Base-by-base conservation (phyloP, 2,113 vertebrate species). In the Origma solitaria region DNA sequence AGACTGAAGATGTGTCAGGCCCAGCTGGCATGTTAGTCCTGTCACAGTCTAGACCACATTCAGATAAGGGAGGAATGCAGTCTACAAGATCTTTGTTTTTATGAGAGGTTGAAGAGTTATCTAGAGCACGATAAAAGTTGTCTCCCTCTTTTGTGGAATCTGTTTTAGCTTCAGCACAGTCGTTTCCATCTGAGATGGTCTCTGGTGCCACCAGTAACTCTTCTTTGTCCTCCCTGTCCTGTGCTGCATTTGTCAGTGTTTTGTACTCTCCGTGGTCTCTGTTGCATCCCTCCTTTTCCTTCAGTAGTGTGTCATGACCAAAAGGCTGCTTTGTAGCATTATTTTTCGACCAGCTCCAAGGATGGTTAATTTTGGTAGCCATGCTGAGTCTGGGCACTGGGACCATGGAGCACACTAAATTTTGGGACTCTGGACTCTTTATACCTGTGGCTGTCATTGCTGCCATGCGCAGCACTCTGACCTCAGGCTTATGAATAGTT, bases 311-410 rank as follows among this genome's bases (percentile, higher is more conserved):
- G 2, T 16, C 66, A 13, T 62, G 62, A 50, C 68, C 30, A 0
- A 88, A 85, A 35, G 70, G 38, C 42, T 83, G 94, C 69, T 84
- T 82, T 3, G 57, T 13, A 1, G 94, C 9, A 1, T 95, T 91
- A 49, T 95, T 97, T 72, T 97, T 96, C 0, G 83, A 58, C 98
- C 98, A 98, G 80, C 97, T 97, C 79, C 84, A 93, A 47, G 97
- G 98, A 60, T 94, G 82, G 2, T 96, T 96, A 28, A 97, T 94
- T n/a, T 97, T 33, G 3, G 97, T 97, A 88, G 97, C 97, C 0
- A 98, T 75, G 82, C 88, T 95, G 92, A 98, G 80, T 85, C 77
- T 95, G 9, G 95, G 97, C 33, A 90, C 62, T 1, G 97, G 97
- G 9, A 97, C 97, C 0, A 73, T 93, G 2, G 91, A 96, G 73